These are phyloP conservation scores for Oryctolagus cuniculus DNA, from an alignment of 2,113 vertebrate genomes.

Conservation along the genomic window mOryCun1.1 NC_091444.1:16857001-16857500, in stretches of 20 bases:
- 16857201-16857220: constrained; percentile 56
- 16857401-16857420: background rate
- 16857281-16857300: background rate
- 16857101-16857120: constrained; percentile 38
- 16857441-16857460: background rate
- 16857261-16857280: constrained; percentile 48
- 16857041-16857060: background rate
- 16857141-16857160: constrained; percentile 58
- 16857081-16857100: constrained; percentile 23
- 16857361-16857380: background rate
- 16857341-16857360: constrained; percentile 25
- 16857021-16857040: background rate
- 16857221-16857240: constrained; percentile 6
- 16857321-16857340: background rate
- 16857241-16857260: constrained; percentile 24
- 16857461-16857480: background rate
- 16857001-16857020: background rate
- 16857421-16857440: constrained; percentile 13
- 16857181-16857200: constrained; percentile 61
- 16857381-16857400: background rate
- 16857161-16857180: constrained; percentile 66
- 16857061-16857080: background rate
- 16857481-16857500: constrained; percentile 12
- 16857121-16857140: constrained; percentile 46
- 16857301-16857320: background rate